phyloP scores from a whole-genome alignment of 1,140 invertebrate species.

The Drosophila quadrilineata region DNA sequence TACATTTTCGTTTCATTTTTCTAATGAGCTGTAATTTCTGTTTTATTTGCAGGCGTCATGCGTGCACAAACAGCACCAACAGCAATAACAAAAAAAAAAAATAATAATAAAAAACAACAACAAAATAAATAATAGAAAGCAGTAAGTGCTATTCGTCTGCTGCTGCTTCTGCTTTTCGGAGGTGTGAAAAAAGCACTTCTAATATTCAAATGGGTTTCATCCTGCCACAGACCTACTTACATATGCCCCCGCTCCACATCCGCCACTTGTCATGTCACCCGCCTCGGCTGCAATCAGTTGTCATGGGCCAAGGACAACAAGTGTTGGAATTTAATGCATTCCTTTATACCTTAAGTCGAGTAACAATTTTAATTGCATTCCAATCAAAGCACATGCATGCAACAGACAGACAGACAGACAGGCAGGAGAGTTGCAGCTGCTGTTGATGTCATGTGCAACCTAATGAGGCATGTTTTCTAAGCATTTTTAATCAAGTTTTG shows the following conservation, averaged over 20 bases:
- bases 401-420: not conserved
- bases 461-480: not conserved
- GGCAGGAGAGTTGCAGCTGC: too few species aligned
- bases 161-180: constrained; percentile 35
- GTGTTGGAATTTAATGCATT: constrained; percentile 4
- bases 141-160: too few species aligned
- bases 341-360: constrained; percentile 10
- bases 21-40: constrained; percentile 78
- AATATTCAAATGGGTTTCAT: constrained; percentile 64
- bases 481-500: too few species aligned
- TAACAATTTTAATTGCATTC: constrained; percentile 64
- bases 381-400: constrained; percentile 37
- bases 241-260: too few species aligned
- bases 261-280: constrained; percentile 21
- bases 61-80: constrained; percentile 67
- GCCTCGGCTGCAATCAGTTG: not conserved
- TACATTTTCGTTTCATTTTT: constrained; percentile 75
- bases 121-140: too few species aligned
- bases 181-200: constrained; percentile 73
- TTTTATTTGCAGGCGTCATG: constrained; percentile 76
- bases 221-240: not conserved
- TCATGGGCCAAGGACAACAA: constrained; percentile 32
- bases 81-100: constrained; percentile 25
- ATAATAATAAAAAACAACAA: not conserved
- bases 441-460: not conserved